These are phyloP conservation scores for Norana najaformis DNA, from an alignment of 2,888 invertebrate species.

Conservation along the genomic window DNA sequence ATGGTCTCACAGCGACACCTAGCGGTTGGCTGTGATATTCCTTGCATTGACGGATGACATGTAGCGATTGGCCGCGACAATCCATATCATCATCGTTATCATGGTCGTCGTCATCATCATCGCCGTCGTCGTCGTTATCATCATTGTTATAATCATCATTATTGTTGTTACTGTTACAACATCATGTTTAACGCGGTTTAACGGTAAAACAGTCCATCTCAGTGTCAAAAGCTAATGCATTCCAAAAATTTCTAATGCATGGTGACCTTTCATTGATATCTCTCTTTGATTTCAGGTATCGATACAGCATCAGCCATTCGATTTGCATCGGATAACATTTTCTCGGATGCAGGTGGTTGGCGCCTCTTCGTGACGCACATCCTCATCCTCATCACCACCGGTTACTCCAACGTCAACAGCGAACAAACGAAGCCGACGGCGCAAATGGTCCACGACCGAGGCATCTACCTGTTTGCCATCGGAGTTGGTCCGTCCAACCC, in stretches of 20 bases:
- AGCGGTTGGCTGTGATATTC: no score
- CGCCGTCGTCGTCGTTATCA: neutral
- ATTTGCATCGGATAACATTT: conserved; percentile 28
- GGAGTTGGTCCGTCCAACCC: conserved; percentile 49
- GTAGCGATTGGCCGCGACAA: no score
- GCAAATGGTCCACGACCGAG: conserved; percentile 45
- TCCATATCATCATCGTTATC: neutral
- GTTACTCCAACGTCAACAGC: conserved; percentile 34
- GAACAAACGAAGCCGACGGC: conserved; percentile 46
- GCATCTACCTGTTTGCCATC: conserved; percentile 50
- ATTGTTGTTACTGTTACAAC: neutral
- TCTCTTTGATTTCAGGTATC: conserved; percentile 29
- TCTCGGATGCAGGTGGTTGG: conserved; percentile 28
- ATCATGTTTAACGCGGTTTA: neutral
- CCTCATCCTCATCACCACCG: conserved; percentile 44
- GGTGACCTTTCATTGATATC: neutral
- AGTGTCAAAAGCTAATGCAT: no score
- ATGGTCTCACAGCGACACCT: no score
- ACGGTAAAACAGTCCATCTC: no score
- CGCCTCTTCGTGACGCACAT: conserved; percentile 43
- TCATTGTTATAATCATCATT: neutral
- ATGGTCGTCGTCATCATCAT: neutral
- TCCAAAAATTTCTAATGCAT: no score
- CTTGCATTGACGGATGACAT: no score
- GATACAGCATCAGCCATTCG: conserved; percentile 34